Conservation (phyloP, 2,797 vertebrate genomes). For the Parotocinclus haroldoi region DNA sequence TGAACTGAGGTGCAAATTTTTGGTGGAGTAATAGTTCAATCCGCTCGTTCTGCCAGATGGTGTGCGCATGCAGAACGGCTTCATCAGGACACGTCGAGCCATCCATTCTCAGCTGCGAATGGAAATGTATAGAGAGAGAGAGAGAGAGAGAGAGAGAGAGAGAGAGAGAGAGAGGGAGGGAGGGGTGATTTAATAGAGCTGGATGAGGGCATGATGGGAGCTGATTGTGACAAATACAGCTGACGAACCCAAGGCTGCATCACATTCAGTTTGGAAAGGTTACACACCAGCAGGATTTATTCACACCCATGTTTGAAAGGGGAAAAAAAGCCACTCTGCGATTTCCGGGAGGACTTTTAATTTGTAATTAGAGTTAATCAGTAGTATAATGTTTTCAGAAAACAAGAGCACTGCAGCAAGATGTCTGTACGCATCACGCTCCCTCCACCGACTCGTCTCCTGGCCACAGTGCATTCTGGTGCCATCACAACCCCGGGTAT, state of each 20-base stretch:
- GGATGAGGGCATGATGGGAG: slow-evolving; percentile 40
- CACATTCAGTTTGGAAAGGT: slow-evolving; percentile 8
- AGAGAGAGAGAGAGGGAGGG: slow-evolving; percentile 9
- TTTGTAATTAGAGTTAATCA: too few relatives aligned
- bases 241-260: slow-evolving; percentile 25
- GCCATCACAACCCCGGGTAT: too few relatives aligned
- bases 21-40: slow-evolving; percentile 32
- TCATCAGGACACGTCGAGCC: slow-evolving; percentile 39
- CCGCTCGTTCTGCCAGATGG: slow-evolving; percentile 50
- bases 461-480: too few relatives aligned
- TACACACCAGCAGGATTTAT: too few relatives aligned
- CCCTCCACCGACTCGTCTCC: too few relatives aligned
- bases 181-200: slow-evolving; percentile 38
- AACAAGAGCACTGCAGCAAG: too few relatives aligned
- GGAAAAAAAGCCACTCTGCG: too few relatives aligned
- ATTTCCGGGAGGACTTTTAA: too few relatives aligned
- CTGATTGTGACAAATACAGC: slow-evolving; percentile 52
- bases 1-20: slow-evolving; percentile 26
- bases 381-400: too few relatives aligned
- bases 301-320: too few relatives aligned
- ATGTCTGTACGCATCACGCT: too few relatives aligned
- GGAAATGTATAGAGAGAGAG: slow-evolving; percentile 43
- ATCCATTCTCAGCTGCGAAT: slow-evolving; percentile 38
- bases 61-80: slow-evolving; percentile 43
- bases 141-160: slow-evolving; percentile 10